Evolutionary conservation across 1,140 invertebrate genomes (phyloP), one percentile per base, ranked within the genome.

Genomic region (Laupala kohalensis): DNA sequence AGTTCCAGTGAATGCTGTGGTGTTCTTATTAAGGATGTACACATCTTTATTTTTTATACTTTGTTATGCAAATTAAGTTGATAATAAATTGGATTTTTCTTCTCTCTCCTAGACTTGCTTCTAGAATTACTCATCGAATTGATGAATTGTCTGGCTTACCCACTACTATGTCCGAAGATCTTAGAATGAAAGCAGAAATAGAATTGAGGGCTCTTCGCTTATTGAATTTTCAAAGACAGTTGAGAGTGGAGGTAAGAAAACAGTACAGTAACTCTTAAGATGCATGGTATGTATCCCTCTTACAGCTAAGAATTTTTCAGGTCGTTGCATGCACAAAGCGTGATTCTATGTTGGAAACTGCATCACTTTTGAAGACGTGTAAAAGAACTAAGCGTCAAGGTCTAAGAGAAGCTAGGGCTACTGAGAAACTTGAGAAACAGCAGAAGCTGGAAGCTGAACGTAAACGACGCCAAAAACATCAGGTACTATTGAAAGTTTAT

Each of bases 371-470:
- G 12, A 88, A 87, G 74, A 84, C 86, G 1, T 90, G 90, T 77
- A 86, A 87, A 71, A 77, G 86, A 69, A 81, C 81, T 6, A 90
- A 90, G 78, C 77, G 86, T 5, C 88, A 89, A 77, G 85, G 87
- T 23, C 76, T 90, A 19, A 76, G 89, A 25, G 88, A 90, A 76
- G 88, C 88, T 2, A 76, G 88, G 72, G 83, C 87, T 67, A 90
- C 87, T 12, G 88, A 90, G 76, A 88, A 87, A 76, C 78, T 90
- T 13, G 88, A 90, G 78, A 90, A 89, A 76, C 88, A 90, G 77
- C 87, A 89, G 78, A 87, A 88, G 75, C 74, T 88, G 69, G 89
- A 90, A 76, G 86, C 86, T 68, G 88, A 90, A 77, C 81, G 84
- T 28, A 86, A 86, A 75, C 79, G 84, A 67, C 77, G 86, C 25